Percentiles rank a stretch among this genome's conserved stretches.
phyloP scores from a whole-genome alignment of 2,797 vertebrate genomes.

The Darevskia mixta region DNA sequence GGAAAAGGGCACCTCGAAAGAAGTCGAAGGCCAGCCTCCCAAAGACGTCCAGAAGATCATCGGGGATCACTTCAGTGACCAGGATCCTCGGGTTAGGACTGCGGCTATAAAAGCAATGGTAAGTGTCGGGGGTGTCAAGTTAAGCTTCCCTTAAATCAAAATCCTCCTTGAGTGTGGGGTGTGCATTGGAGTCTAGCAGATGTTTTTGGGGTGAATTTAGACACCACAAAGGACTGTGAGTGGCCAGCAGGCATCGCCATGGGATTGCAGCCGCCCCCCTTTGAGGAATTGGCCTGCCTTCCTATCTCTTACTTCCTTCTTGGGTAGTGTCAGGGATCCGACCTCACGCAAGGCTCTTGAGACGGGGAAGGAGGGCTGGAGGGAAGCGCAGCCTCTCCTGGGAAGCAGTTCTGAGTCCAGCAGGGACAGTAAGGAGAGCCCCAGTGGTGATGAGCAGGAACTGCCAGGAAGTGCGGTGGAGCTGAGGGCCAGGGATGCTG shows the following conservation, averaged over 20 bases:
- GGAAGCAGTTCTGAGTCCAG: no score
- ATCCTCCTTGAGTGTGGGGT: no score
- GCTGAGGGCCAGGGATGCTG: no score
- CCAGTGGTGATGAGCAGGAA: no score
- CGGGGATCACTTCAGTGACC: conserved; percentile 94
- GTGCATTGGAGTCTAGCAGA: neutral
- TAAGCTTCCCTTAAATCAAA: neutral
- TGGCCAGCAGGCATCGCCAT: neutral
- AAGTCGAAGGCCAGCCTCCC: conserved; percentile 78
- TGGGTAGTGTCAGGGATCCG: neutral
- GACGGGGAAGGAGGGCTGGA: no score
- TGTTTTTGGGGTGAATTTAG: neutral
- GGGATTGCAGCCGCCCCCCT: neutral
- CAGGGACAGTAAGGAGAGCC: no score
- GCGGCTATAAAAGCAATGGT: conserved; percentile 98
- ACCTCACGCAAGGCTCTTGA: no score
- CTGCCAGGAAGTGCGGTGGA: no score
- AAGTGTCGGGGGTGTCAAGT: conserved; percentile 21
- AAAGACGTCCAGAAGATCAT: conserved; percentile 94
- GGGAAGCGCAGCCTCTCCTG: no score
- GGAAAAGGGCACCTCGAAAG: conserved; percentile 84
- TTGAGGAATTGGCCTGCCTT: neutral
- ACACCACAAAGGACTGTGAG: neutral
- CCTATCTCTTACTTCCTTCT: neutral
- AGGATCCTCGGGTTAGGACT: conserved; percentile 94